phyloP scores from a whole-genome alignment of 2,113 vertebrate species.

The Peromyscus polionotus region DNA sequence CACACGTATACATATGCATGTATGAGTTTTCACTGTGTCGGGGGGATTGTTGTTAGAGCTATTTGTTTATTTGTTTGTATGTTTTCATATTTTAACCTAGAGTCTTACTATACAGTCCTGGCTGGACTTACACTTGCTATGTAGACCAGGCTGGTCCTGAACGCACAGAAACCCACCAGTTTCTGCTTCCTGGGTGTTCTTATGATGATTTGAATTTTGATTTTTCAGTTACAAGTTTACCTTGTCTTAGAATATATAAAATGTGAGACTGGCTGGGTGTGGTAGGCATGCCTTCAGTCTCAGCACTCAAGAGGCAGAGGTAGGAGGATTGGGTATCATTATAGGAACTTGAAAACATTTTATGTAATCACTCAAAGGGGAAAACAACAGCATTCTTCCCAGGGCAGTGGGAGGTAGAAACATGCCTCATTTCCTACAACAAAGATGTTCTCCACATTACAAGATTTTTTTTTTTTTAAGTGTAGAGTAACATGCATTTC shows the following conservation, averaged over 20 bases:
- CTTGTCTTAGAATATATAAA: neutral
- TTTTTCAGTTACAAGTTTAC: conserved; percentile 19
- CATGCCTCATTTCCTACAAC: neutral
- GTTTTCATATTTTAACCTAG: neutral
- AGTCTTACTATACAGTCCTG: neutral
- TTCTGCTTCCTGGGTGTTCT: neutral
- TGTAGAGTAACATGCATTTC: conserved; percentile 48
- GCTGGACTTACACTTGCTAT: neutral
- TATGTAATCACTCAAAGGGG: neutral
- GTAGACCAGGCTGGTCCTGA: neutral
- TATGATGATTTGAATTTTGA: conserved; percentile 18
- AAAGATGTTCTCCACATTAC: neutral
- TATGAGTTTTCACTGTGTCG: neutral
- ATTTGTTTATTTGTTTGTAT: neutral
- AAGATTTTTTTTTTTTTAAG: conserved; percentile 7
- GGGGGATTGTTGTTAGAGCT: neutral
- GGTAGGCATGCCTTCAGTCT: neutral
- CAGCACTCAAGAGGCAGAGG: neutral
- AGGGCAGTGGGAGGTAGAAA: neutral
- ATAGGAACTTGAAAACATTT: neutral
- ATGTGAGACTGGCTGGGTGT: neutral
- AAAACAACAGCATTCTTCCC: neutral
- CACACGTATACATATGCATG: too few species aligned
- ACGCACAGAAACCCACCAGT: neutral
- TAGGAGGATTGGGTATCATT: neutral